A percentile compares a stretch with the other conserved stretches of the same genome.
Conservation (phyloP, 2,888 invertebrate species). For the Agonopterix arenella region DNA sequence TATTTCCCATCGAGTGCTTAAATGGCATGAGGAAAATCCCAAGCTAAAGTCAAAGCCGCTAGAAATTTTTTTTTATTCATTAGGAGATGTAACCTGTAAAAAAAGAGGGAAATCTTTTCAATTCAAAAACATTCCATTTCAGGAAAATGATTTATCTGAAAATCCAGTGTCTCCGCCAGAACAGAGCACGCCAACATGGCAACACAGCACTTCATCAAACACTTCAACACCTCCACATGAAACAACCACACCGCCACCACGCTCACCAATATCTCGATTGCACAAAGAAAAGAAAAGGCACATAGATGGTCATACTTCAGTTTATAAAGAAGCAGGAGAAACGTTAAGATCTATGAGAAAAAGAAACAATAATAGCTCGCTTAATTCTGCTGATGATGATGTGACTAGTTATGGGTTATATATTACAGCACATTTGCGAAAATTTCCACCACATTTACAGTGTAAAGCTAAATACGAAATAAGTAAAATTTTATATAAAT, state of each 20-base stretch:
- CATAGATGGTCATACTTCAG: neutral
- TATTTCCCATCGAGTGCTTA: no score
- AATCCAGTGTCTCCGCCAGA: neutral
- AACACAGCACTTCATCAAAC: no score
- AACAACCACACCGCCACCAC: neutral
- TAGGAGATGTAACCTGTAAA: no score
- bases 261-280: neutral
- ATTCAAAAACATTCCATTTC: neutral
- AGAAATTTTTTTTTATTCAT: no score
- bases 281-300: neutral
- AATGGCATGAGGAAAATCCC: no score
- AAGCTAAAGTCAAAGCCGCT: no score
- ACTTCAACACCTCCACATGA: neutral
- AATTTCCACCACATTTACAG: neutral
- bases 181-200: neutral
- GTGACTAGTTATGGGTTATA: neutral
- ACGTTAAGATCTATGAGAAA: neutral
- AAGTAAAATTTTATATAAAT: neutral
- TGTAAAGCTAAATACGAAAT: neutral
- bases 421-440: neutral
- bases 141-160: neutral
- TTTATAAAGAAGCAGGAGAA: neutral
- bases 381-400: neutral
- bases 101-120: no score
- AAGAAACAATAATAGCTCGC: neutral